Evolutionary conservation across 2,797 vertebrate genomes (phyloP).

Genomic region (Macropodus opercularis): DNA sequence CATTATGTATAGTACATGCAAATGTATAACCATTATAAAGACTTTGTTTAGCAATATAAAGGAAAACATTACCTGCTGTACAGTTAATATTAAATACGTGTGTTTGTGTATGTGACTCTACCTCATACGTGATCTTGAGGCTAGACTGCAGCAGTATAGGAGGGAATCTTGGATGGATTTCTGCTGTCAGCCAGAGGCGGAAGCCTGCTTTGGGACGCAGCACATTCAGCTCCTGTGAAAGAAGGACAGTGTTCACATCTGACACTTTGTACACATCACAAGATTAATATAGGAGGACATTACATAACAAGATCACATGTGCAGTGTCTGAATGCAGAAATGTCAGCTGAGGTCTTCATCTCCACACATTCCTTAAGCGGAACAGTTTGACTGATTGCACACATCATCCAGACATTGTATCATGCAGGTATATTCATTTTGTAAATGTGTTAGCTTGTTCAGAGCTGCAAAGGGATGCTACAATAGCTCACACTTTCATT

Average conservation of each 20-base stretch:
- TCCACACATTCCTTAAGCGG: neutral
- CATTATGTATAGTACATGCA: too few relatives aligned
- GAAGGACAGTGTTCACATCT: conserved; percentile 7
- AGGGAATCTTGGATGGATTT: conserved; percentile 92
- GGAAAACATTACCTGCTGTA: too few relatives aligned
- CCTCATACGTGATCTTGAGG: conserved; percentile 97
- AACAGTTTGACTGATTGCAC: too few relatives aligned
- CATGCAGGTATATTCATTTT: neutral
- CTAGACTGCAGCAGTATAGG: conserved; percentile 94
- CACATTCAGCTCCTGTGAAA: conserved; percentile 88
- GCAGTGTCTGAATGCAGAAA: neutral
- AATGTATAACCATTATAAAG: too few relatives aligned
- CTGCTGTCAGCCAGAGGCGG: conserved; percentile 95
- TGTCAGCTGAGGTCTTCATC: neutral
- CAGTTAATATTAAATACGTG: neutral
- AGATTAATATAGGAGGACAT: neutral
- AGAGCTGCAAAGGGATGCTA: neutral
- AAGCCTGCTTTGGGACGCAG: conserved; percentile 91
- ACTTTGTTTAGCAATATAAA: too few relatives aligned
- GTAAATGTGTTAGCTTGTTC: neutral
- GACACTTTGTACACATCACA: neutral
- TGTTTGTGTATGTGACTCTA: conserved; percentile 61
- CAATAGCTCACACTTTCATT: too few relatives aligned
- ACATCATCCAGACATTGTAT: neutral
- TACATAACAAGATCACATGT: neutral